Conservation (phyloP, 2,113 vertebrate genomes). For the Chaetodon auriga region DNA sequence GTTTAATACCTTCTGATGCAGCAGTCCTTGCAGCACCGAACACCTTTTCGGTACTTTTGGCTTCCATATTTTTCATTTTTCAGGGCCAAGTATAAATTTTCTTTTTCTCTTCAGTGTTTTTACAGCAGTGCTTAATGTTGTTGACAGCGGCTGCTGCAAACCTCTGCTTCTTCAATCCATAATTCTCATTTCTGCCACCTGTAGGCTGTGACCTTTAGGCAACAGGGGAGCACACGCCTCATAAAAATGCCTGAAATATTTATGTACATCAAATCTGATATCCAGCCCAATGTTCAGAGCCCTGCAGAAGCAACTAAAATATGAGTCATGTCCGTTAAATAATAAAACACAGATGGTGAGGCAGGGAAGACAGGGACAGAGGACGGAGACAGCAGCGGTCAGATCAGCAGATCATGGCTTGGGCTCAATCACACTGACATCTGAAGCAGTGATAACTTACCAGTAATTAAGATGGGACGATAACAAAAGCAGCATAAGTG, state of each 20-base stretch:
- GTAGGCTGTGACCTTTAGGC: slow-evolving; percentile 63
- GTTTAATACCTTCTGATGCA: slow-evolving; percentile 13
- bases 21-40: background rate
- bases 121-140: background rate
- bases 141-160: background rate
- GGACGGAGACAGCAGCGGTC: slow-evolving; percentile 27
- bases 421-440: slow-evolving; percentile 51
- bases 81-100: background rate
- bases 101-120: slow-evolving; percentile 6
- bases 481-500: slow-evolving; percentile 47
- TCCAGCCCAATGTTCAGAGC: background rate
- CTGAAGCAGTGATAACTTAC: slow-evolving; percentile 61
- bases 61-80: slow-evolving; percentile 2
- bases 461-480: slow-evolving; percentile 72
- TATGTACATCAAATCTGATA: slow-evolving; percentile 24
- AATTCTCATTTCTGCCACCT: slow-evolving; percentile 70
- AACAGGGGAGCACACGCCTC: background rate
- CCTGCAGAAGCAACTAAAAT: slow-evolving; percentile 14
- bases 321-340: slow-evolving; percentile 44
- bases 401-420: slow-evolving; percentile 60
- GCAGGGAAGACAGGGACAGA: background rate
- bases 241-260: slow-evolving; percentile 35
- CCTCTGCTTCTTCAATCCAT: slow-evolving; percentile 9
- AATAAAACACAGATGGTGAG: slow-evolving; percentile 3
- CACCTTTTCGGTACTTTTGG: background rate